phyloP scores from a whole-genome alignment of 2,113 vertebrate species.

The Serinus canaria region DNA sequence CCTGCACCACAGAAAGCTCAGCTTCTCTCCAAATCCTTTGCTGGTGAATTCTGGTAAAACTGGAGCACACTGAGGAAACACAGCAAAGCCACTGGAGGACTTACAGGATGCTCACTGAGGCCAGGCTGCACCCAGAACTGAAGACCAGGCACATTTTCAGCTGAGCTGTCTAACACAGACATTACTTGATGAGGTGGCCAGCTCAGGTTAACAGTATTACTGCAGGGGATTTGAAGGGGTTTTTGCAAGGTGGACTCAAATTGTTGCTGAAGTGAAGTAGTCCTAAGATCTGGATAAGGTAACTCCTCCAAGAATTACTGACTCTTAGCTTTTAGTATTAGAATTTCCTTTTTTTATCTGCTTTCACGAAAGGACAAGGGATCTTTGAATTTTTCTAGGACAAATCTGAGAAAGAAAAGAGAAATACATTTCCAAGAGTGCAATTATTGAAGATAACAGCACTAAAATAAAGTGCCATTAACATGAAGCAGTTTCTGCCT shows the following conservation, averaged over 20 bases:
- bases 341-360: neutral
- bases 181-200: neutral
- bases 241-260: slow-evolving; percentile 3
- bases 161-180: neutral
- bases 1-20: neutral
- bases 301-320: neutral
- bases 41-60: neutral
- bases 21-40: neutral
- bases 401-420: neutral
- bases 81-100: neutral
- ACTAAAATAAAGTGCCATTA: neutral
- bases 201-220: slow-evolving; percentile 1
- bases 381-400: neutral
- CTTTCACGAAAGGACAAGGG: neutral
- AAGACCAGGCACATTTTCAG: neutral
- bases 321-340: neutral
- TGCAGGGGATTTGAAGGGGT: neutral
- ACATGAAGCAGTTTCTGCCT: neutral
- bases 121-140: neutral
- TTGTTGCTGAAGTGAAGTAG: neutral
- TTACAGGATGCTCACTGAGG: neutral
- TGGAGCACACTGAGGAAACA: neutral
- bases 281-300: neutral
- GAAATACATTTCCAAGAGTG: neutral
- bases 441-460: neutral